These are phyloP conservation scores for Gallinago media DNA, from an alignment of 2,113 vertebrate genomes.

Conservation along the genomic window DNA sequence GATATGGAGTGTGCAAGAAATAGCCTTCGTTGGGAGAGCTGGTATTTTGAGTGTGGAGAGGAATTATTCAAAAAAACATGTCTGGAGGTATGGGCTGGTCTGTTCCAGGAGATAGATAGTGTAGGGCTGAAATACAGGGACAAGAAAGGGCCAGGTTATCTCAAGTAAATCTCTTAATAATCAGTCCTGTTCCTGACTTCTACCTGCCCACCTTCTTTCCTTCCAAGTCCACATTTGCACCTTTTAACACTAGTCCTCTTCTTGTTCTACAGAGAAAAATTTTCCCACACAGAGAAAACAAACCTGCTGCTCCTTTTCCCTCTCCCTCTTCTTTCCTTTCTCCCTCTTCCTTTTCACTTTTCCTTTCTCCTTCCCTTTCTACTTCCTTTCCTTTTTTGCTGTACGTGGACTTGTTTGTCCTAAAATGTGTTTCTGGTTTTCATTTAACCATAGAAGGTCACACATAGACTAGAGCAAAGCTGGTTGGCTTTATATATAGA, in stretches of 20 bases:
- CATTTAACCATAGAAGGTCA: not conserved
- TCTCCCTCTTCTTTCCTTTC: not conserved
- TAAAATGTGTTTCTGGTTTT: not conserved
- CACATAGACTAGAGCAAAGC: not conserved
- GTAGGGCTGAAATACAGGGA: not conserved
- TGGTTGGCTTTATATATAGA: not conserved
- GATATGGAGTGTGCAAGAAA: constrained; percentile 25
- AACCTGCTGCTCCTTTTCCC: not conserved
- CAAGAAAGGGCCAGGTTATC: not conserved
- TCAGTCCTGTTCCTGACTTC: not conserved
- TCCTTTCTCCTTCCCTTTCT: not conserved
- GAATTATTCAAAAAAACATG: not conserved
- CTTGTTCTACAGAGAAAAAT: not conserved
- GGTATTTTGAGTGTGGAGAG: not conserved
- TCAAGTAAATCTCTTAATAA: not conserved
- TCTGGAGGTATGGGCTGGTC: accelerated
- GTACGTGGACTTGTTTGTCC: not conserved
- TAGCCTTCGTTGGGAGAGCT: not conserved
- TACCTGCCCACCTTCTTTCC: not conserved
- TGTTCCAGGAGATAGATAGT: accelerated
- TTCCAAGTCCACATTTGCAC: not conserved
- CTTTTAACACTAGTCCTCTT: not conserved
- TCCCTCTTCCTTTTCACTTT: not conserved
- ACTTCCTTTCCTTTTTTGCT: not conserved
- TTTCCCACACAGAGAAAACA: not conserved